Evolutionary conservation across 2,113 vertebrate species (phyloP), one percentile per base, ranked within the genome.

Genomic region (Hydropotes inermis): DNA sequence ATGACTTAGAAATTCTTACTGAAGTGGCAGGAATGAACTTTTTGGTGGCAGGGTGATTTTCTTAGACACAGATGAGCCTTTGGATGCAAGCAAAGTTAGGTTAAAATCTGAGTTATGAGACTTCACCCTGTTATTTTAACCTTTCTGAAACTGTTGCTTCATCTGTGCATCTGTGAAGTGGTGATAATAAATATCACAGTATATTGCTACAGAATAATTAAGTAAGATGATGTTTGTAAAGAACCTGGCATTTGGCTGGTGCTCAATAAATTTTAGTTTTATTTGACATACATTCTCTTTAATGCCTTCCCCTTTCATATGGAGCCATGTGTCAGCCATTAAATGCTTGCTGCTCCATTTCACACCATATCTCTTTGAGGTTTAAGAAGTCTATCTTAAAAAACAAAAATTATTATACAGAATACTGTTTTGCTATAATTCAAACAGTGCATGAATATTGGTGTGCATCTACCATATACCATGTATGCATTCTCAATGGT

Each of bases 241-340:
- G 55, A 91, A 23, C 17, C 39, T 95, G 82, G 14, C 55, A 95
- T 97, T 87, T 91, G 54, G 39, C 67, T 96, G 33, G 33, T 50
- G 54, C 16, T 93, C 47, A 78, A 33, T 93, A 67, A 87, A 94
- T 90, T 83, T 94, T 14, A 16, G 36, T 28, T 96, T 95, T 95
- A 82, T 82, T 89, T 83, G 10, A 90, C 23, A 87, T 30, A n/a
- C 16, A n/a, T 57, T 57, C 33, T 83, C 47, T 50, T 64, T 33
- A 50, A 36, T 83, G 47, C 17, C 33, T 94, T 87, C 39, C 36
- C 15, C 36, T 84, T 78, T 89, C 60, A 43, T 13, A 33, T 27
- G 15, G 47, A 60, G 36, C 14, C 33, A 36, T 33, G 47, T 57
- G 47, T 52, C 61, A 95, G 47, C 16, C 60, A 17, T 87, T 78